phyloP scores from a whole-genome alignment of 2,113 vertebrate genomes.

The Etheostoma cragini region DNA sequence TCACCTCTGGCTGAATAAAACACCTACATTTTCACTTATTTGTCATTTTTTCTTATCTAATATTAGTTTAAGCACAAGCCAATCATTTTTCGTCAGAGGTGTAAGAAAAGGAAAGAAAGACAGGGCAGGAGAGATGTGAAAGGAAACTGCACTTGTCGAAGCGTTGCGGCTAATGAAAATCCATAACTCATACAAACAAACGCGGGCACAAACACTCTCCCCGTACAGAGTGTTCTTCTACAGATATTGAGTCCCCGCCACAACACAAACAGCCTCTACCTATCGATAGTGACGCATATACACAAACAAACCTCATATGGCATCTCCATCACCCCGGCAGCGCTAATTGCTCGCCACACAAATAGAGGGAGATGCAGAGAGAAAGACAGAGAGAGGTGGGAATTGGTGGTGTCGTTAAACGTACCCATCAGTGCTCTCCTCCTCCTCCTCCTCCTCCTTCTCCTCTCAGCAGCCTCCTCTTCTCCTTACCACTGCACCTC shows the following conservation, averaged over 20 bases:
- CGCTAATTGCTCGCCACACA: slow-evolving; percentile 52
- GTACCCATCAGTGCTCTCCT: slow-evolving; percentile 69
- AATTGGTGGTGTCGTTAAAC: slow-evolving; percentile 40
- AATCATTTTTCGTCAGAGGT: background rate
- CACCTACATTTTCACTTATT: background rate
- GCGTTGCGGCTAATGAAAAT: slow-evolving; percentile 33
- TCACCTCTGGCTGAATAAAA: background rate
- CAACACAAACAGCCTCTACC: slow-evolving; percentile 28
- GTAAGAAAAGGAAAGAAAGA: background rate
- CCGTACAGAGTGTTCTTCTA: slow-evolving; percentile 65
- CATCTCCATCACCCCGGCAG: slow-evolving; percentile 26
- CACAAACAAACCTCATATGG: slow-evolving; percentile 44
- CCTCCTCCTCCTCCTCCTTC: slow-evolving; percentile 38
- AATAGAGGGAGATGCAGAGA: slow-evolving; percentile 39
- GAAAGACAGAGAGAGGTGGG: slow-evolving; percentile 30
- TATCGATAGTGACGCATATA: slow-evolving; percentile 23
- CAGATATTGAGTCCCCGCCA: slow-evolving; percentile 31
- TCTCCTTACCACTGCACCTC: slow-evolving; percentile 32
- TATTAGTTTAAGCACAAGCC: background rate
- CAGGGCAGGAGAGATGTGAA: background rate
- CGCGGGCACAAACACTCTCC: background rate
- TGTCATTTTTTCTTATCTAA: background rate
- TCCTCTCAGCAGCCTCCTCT: slow-evolving; percentile 21
- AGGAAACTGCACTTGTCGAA: slow-evolving; percentile 45
- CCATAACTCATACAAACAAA: slow-evolving; percentile 45